A percentile compares a stretch with the other conserved stretches of the same genome.
Evolutionary conservation across 2,888 invertebrate species (phyloP).

Genomic region (Perizoma flavofasciatum): DNA sequence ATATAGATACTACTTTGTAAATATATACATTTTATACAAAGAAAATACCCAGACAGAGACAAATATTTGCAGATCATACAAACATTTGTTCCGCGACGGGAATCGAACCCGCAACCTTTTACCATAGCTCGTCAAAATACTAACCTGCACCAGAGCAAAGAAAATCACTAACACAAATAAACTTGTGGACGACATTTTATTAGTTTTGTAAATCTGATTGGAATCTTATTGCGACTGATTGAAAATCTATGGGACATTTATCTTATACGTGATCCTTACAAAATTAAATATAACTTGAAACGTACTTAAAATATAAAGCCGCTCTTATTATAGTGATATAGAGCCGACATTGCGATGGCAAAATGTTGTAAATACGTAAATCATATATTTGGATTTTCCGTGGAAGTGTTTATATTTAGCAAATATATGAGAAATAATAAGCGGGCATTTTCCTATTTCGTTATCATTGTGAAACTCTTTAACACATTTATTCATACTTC

Average conservation of each 20-base stretch:
- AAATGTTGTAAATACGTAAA: neutral
- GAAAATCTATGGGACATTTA: neutral
- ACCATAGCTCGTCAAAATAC: conserved; percentile 10
- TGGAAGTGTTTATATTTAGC: neutral
- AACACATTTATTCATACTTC: no score
- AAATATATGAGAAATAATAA: conserved; percentile 1
- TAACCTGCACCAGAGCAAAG: conserved; percentile 41
- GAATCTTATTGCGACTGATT: conserved; percentile 12
- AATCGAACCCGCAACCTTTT: no score
- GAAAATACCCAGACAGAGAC: no score
- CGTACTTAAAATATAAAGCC: neutral
- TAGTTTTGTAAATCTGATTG: neutral
- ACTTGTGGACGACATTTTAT: conserved; percentile 13
- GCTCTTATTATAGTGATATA: conserved; percentile 1
- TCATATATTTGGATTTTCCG: conserved; percentile 4
- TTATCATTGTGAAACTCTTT: conserved; percentile 13
- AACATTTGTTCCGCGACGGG: no score
- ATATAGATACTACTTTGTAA: no score
- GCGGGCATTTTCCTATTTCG: no score
- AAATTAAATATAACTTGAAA: neutral
- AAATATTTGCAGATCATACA: no score
- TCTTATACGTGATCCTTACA: conserved; percentile 12
- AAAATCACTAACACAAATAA: conserved; percentile 26
- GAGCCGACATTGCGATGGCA: conserved; percentile 1
- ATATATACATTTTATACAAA: no score